A percentile compares a stretch with the other conserved stretches of the same genome.
These are phyloP conservation scores for Meloidogyne floridensis DNA, from an alignment of 1,140 invertebrate genomes.

Conservation along the genomic window DNA sequence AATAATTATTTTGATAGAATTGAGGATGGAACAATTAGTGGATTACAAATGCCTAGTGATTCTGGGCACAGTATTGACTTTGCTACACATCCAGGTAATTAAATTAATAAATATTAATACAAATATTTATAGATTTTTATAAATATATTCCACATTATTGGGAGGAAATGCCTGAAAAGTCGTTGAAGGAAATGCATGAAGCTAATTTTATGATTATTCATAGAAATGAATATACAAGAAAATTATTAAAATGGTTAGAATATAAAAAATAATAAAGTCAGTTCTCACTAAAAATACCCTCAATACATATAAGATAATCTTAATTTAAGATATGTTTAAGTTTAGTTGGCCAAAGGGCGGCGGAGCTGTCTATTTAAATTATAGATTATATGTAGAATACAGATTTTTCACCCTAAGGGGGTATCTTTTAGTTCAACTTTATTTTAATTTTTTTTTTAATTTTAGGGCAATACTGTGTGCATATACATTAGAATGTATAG, in stretches of 20 bases:
- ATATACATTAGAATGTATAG: constrained; percentile 21
- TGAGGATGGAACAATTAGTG: not conserved
- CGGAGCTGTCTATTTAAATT: no score
- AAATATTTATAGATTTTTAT: not conserved
- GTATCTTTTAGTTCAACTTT: no score
- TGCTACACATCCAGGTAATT: constrained; percentile 15
- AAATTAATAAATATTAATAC: not conserved
- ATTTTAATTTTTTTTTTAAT: not conserved
- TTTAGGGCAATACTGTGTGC: constrained; percentile 20
- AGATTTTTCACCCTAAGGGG: no score
- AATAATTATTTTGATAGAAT: constrained; percentile 20
- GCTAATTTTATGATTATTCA: constrained; percentile 14
- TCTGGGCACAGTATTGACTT: not conserved
- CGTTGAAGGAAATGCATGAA: constrained; percentile 6
- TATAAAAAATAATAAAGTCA: not conserved
- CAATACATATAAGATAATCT: no score
- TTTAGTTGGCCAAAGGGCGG: no score
- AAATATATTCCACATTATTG: constrained; percentile 21
- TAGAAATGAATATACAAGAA: not conserved
- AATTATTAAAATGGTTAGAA: constrained; percentile 19
- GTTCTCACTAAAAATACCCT: not conserved
- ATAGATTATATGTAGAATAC: no score
- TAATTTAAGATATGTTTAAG: no score
- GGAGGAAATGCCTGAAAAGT: not conserved
- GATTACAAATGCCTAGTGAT: constrained; percentile 9